Conservation (phyloP, 2,797 vertebrate genomes). For the Gambusia yucatana region DNA sequence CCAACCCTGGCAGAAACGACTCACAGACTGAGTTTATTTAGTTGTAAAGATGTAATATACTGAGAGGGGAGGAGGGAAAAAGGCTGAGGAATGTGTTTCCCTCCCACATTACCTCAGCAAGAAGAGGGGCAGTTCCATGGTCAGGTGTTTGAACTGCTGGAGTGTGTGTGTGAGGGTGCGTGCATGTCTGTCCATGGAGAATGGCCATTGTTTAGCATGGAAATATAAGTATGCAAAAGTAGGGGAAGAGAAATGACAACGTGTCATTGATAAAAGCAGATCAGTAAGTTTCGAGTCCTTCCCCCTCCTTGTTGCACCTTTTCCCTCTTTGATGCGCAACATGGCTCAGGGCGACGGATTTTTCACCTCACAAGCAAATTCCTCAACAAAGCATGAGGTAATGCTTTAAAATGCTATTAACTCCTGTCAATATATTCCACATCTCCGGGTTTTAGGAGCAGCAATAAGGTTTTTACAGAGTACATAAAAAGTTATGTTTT, state of each 20-base stretch:
- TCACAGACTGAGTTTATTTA: slow-evolving; percentile 30
- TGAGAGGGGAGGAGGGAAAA: slow-evolving; percentile 59
- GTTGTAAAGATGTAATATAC: slow-evolving; percentile 34
- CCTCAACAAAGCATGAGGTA: slow-evolving; percentile 67
- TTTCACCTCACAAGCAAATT: slow-evolving; percentile 67
- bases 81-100: slow-evolving; percentile 63
- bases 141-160: slow-evolving; percentile 66
- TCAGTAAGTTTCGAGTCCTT: not conserved
- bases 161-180: slow-evolving; percentile 12
- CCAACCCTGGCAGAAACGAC: slow-evolving; percentile 5
- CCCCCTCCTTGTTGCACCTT: slow-evolving; percentile 11
- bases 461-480: slow-evolving; percentile 21
- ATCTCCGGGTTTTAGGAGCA: slow-evolving; percentile 1
- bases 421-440: slow-evolving; percentile 12
- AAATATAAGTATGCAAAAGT: not conserved
- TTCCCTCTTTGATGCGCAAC: slow-evolving; percentile 33
- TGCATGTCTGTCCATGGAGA: not conserved
- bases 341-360: slow-evolving; percentile 50
- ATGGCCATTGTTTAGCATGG: slow-evolving; percentile 4
- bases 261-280: not conserved
- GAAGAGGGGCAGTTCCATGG: slow-evolving; percentile 39
- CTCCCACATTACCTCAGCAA: slow-evolving; percentile 74
- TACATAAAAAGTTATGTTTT: not conserved
- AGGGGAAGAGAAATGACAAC: not conserved
- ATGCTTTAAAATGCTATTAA: slow-evolving; percentile 51